Conservation (phyloP, 2,113 vertebrate genomes). For the Phyllopteryx taeniolatus region DNA sequence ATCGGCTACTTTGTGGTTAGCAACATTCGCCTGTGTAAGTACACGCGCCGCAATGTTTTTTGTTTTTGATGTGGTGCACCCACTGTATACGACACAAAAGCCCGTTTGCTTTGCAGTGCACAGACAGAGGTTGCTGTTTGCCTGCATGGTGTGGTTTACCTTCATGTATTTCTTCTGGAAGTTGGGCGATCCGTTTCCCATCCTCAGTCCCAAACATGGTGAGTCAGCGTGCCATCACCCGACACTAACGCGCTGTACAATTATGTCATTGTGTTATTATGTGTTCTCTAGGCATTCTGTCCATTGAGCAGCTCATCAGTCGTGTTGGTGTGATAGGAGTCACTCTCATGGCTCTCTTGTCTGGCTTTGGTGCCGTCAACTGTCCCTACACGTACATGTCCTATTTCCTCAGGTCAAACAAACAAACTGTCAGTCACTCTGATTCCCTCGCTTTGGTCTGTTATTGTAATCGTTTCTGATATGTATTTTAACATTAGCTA, state of each 20-base stretch:
- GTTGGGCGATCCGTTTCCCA: conserved; percentile 95
- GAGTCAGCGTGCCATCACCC: conserved; percentile 37
- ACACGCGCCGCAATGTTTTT: background rate
- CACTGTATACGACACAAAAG: background rate
- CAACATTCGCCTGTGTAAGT: conserved; percentile 95
- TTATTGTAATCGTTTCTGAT: no score
- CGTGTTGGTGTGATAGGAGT: conserved; percentile 97
- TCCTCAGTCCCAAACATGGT: conserved; percentile 98
- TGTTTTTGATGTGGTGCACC: background rate
- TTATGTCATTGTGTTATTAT: background rate
- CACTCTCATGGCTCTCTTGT: conserved; percentile 96
- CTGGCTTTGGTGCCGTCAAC: conserved; percentile 98
- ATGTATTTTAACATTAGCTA: no score
- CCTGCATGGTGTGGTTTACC: conserved; percentile 92
- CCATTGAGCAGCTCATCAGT: conserved; percentile 98
- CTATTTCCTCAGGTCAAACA: conserved; percentile 90
- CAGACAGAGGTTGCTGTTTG: conserved; percentile 88
- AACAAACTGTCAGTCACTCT: background rate
- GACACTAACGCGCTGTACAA: background rate
- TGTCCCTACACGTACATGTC: conserved; percentile 99
- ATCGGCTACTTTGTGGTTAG: conserved; percentile 98
- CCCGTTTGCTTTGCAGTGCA: conserved; percentile 76
- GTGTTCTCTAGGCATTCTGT: conserved; percentile 83
- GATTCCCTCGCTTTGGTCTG: background rate
- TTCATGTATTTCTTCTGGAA: conserved; percentile 99